A percentile compares a stretch with the other conserved stretches of the same genome.
phyloP scores from a whole-genome alignment of 2,797 vertebrate species.

The Pempheris klunzingeri region DNA sequence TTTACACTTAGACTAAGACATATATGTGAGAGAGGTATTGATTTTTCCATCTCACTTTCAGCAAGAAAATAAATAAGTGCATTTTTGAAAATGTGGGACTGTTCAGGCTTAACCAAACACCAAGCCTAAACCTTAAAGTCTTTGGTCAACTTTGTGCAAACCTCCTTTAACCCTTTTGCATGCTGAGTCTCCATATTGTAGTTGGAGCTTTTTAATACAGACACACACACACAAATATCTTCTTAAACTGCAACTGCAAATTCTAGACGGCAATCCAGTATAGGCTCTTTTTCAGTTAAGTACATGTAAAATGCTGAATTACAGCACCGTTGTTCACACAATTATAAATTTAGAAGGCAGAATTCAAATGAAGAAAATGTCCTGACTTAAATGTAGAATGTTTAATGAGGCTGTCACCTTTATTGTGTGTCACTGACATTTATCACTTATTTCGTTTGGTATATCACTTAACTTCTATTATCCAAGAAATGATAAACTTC shows the following conservation, averaged over 20 bases:
- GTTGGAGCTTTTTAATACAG: not conserved
- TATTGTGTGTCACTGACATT: too few relatives aligned
- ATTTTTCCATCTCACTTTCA: not conserved
- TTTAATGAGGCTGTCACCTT: too few relatives aligned
- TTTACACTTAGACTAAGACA: too few relatives aligned
- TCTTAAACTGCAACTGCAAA: not conserved
- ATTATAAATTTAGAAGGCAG: not conserved
- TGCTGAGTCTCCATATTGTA: not conserved
- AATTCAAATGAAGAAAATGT: not conserved
- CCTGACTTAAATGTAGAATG: too few relatives aligned
- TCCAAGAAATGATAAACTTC: not conserved
- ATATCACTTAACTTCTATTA: not conserved
- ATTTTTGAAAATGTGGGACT: not conserved
- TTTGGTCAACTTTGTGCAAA: not conserved
- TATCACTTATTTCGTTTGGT: conserved; percentile 4
- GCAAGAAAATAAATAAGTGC: not conserved
- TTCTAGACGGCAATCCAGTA: not conserved
- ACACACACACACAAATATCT: not conserved
- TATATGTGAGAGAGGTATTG: too few relatives aligned
- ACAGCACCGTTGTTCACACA: not conserved
- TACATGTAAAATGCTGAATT: not conserved
- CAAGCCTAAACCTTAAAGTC: not conserved
- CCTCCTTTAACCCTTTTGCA: not conserved
- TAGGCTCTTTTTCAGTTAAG: not conserved
- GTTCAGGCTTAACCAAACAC: not conserved